Conservation (phyloP, 2,797 vertebrate species). For the Alcedo atthis region DNA sequence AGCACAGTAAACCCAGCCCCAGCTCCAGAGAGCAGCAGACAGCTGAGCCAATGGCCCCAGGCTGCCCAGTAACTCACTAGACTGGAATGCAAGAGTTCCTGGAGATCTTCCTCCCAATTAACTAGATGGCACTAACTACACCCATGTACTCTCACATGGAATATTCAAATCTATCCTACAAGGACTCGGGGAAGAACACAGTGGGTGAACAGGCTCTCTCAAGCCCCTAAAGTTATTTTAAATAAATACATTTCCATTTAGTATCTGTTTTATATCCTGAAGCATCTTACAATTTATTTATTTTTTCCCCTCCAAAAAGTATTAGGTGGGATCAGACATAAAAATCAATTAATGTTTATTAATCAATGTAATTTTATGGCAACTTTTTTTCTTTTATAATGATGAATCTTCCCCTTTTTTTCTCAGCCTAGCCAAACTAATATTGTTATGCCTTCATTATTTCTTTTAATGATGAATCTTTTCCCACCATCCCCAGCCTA, state of each 20-base stretch:
- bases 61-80: not conserved
- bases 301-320: not conserved
- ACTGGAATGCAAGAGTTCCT: not conserved
- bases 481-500: not conserved
- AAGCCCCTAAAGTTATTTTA: not conserved
- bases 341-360: not conserved
- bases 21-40: not conserved
- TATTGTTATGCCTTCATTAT: not conserved
- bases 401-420: not conserved
- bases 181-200: not conserved
- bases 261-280: not conserved
- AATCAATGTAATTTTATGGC: not conserved
- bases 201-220: not conserved
- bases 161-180: not conserved
- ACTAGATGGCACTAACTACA: not conserved
- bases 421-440: not conserved
- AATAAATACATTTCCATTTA: not conserved
- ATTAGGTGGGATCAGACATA: not conserved
- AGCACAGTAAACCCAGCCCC: not conserved
- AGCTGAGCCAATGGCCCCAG: fast-evolving
- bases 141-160: not conserved
- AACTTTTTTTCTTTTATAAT: not conserved
- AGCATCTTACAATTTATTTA: not conserved
- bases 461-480: not conserved
- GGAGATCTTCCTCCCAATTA: not conserved